Evolutionary conservation across 1,140 invertebrate genomes (phyloP).

Genomic region (Pseudomyrmex pallidus): DNA sequence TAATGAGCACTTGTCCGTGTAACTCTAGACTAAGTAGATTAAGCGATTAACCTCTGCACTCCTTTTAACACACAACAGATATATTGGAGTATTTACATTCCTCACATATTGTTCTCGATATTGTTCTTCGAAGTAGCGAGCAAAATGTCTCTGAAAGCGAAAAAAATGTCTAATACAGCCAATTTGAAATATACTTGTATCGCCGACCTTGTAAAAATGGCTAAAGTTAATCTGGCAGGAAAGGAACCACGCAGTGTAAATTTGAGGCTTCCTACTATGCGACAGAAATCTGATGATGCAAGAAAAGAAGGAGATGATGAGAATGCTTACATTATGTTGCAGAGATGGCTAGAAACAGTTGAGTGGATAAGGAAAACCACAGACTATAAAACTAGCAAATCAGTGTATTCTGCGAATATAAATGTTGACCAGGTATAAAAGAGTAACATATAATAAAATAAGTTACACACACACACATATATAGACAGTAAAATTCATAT

Average conservation of each 20-base stretch:
- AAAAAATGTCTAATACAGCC: conserved; percentile 38
- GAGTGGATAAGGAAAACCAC: conserved; percentile 85
- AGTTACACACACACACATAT: neutral
- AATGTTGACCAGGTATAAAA: conserved; percentile 83
- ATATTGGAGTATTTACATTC: neutral
- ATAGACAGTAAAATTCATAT: conserved; percentile 27
- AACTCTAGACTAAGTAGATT: conserved; percentile 28
- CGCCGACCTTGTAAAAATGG: conserved; percentile 48
- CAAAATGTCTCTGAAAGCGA: neutral
- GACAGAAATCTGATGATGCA: conserved; percentile 85
- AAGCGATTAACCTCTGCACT: conserved; percentile 9
- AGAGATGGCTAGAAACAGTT: conserved; percentile 89
- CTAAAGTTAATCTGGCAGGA: conserved; percentile 57
- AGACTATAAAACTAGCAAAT: conserved; percentile 86
- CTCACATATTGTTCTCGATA: neutral
- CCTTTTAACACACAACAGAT: neutral
- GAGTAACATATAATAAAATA: conserved; percentile 79
- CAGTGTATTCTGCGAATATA: conserved; percentile 85
- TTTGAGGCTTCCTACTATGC: conserved; percentile 87
- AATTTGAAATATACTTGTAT: conserved; percentile 29
- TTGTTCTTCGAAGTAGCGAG: neutral
- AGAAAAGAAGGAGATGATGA: conserved; percentile 88
- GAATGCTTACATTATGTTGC: conserved; percentile 88
- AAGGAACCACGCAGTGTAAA: conserved; percentile 76
- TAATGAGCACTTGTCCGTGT: too few relatives aligned